A percentile compares a stretch with the other conserved stretches of the same genome.
Evolutionary conservation across 2,888 invertebrate genomes (phyloP).

Genomic region (Arrhopalites spinosus): DNA sequence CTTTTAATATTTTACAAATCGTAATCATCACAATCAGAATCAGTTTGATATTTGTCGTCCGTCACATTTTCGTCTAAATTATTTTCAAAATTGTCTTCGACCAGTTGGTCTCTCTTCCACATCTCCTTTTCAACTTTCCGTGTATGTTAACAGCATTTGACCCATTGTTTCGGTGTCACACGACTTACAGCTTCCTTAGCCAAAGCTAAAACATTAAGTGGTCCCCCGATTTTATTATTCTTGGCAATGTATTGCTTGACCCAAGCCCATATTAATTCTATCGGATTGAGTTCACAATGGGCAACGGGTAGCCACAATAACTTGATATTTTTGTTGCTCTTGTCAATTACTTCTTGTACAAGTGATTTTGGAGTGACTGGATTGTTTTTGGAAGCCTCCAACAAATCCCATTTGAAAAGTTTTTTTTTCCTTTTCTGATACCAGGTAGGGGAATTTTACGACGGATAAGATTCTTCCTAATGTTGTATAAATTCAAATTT

Average conservation of each 20-base stretch:
- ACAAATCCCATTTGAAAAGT: too few relatives aligned
- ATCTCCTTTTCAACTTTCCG: background rate
- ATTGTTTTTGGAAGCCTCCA: too few relatives aligned
- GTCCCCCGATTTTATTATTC: background rate
- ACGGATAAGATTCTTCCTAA: too few relatives aligned
- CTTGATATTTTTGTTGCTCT: background rate
- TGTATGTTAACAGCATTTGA: background rate
- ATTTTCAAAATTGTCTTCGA: background rate
- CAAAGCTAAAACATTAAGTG: background rate
- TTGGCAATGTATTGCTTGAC: background rate
- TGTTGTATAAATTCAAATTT: too few relatives aligned
- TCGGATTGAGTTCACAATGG: constrained; percentile 5
- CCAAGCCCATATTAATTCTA: background rate
- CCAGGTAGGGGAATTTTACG: too few relatives aligned
- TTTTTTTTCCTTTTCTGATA: too few relatives aligned
- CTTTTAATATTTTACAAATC: too few relatives aligned
- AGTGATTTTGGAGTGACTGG: too few relatives aligned
- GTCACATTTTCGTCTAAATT: background rate
- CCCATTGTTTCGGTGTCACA: background rate
- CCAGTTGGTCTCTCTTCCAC: background rate
- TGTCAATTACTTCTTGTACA: background rate
- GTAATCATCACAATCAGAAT: too few relatives aligned
- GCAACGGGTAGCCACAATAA: constrained; percentile 2
- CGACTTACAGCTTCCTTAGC: background rate
- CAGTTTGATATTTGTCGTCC: background rate